Evolutionary conservation across 2,888 invertebrate genomes (phyloP).

Genomic region (Lasioglossum pauxillum): DNA sequence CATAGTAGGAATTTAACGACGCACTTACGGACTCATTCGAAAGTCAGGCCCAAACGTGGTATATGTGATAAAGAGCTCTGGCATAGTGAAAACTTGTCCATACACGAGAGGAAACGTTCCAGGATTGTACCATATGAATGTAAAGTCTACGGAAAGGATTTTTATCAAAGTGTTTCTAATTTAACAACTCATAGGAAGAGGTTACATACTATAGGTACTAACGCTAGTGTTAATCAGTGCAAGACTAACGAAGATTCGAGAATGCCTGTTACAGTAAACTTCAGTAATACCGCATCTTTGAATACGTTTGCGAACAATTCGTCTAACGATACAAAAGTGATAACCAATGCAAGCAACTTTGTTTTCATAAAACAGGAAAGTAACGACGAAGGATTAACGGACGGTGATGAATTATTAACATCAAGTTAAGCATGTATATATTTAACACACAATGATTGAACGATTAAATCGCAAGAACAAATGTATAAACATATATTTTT

Average conservation of each 20-base stretch:
- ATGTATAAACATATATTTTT: slow-evolving; percentile 46
- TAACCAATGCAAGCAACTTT: slow-evolving; percentile 53
- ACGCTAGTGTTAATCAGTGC: slow-evolving; percentile 64
- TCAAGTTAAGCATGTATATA: slow-evolving; percentile 46
- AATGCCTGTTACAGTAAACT: slow-evolving; percentile 48
- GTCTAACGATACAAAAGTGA: slow-evolving; percentile 53
- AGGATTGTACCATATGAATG: slow-evolving; percentile 83
- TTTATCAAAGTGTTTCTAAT: slow-evolving; percentile 83
- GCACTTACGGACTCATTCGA: slow-evolving; percentile 82
- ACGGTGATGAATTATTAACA: slow-evolving; percentile 32
- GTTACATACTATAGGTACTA: slow-evolving; percentile 67
- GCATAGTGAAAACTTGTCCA: slow-evolving; percentile 83
- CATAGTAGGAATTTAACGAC: slow-evolving; percentile 83
- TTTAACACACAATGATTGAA: neutral
- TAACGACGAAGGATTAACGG: slow-evolving; percentile 54
- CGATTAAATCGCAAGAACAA: neutral
- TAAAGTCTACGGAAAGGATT: slow-evolving; percentile 82
- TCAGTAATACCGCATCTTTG: slow-evolving; percentile 54
- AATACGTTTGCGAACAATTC: slow-evolving; percentile 57
- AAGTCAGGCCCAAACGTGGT: slow-evolving; percentile 82
- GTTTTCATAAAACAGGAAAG: slow-evolving; percentile 72
- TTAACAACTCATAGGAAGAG: slow-evolving; percentile 83
- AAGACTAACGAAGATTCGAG: slow-evolving; percentile 66
- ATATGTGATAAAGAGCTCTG: slow-evolving; percentile 82
- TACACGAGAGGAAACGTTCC: slow-evolving; percentile 83